A percentile compares a stretch with the other conserved stretches of the same genome.
phyloP scores from a whole-genome alignment of 2,888 invertebrate genomes.

The Argyresthia albistria region DNA sequence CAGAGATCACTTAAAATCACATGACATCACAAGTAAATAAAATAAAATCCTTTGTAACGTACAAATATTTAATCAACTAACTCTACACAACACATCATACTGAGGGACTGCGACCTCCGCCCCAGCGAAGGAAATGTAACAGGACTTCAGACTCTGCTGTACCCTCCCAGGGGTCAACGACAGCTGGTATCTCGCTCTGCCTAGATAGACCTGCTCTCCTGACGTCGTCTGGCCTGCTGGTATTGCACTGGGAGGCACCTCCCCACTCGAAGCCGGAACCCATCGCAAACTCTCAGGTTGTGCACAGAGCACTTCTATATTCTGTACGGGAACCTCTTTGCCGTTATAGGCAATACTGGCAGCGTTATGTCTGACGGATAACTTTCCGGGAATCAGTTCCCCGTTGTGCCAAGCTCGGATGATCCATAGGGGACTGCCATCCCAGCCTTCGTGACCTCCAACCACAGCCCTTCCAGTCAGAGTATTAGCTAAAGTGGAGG shows the following conservation, averaged over 20 bases:
- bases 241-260: slow-evolving; percentile 67
- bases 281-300: slow-evolving; percentile 53
- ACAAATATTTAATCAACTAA: slow-evolving; percentile 23
- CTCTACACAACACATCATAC: slow-evolving; percentile 54
- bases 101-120: slow-evolving; percentile 50
- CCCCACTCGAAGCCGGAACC: slow-evolving; percentile 66
- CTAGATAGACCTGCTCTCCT: slow-evolving; percentile 68
- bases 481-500: slow-evolving; percentile 38
- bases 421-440: slow-evolving; percentile 62
- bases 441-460: slow-evolving; percentile 64
- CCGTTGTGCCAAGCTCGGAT: slow-evolving; percentile 59
- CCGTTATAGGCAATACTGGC: slow-evolving; percentile 51
- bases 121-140: slow-evolving; percentile 55
- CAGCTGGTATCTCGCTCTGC: slow-evolving; percentile 68
- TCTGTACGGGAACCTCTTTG: slow-evolving; percentile 55
- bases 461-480: slow-evolving; percentile 51
- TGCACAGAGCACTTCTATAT: slow-evolving; percentile 54
- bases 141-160: slow-evolving; percentile 50
- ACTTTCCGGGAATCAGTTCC: slow-evolving; percentile 58
- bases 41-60: no score
- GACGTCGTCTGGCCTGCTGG: slow-evolving; percentile 60
- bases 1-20: not conserved
- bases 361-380: slow-evolving; percentile 51
- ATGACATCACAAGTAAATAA: no score
- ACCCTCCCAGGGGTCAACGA: slow-evolving; percentile 73